Evolutionary conservation across 1,140 invertebrate genomes (phyloP).

Genomic region (Pygmarrhopalites habei): DNA sequence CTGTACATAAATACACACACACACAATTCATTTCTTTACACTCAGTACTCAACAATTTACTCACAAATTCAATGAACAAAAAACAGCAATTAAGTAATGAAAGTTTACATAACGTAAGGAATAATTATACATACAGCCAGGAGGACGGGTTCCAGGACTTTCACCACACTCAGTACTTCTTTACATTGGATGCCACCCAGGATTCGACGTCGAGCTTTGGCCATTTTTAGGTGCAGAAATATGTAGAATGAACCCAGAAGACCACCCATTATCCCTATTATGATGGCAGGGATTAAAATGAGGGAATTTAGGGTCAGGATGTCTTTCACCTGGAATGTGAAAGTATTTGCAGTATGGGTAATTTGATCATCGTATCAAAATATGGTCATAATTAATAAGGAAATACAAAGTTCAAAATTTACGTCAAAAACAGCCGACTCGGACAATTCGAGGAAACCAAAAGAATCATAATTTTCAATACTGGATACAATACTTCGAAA

Average conservation of each 20-base stretch:
- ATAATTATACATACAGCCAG: slow-evolving; percentile 31
- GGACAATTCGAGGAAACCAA: slow-evolving; percentile 24
- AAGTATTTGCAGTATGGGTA: no score
- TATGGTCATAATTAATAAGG: no score
- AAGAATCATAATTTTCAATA: slow-evolving; percentile 9
- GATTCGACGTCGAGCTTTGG: slow-evolving; percentile 25
- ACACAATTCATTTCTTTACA: no score
- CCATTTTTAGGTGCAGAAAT: slow-evolving; percentile 29
- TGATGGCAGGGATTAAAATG: slow-evolving; percentile 26
- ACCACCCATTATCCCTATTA: slow-evolving; percentile 30
- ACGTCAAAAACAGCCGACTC: slow-evolving; percentile 37
- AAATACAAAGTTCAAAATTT: no score
- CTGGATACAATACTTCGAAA: slow-evolving; percentile 36
- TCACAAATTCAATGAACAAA: no score
- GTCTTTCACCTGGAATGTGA: slow-evolving; percentile 35
- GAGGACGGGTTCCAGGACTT: slow-evolving; percentile 32
- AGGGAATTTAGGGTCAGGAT: slow-evolving; percentile 17
- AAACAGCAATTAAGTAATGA: slow-evolving; percentile 3
- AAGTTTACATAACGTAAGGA: no score
- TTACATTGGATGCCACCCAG: slow-evolving; percentile 18
- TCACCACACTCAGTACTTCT: slow-evolving; percentile 26
- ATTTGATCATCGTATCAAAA: no score
- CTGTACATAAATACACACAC: slow-evolving; percentile 4
- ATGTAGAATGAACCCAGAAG: slow-evolving; percentile 28
- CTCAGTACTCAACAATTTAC: no score